phyloP scores from a whole-genome alignment of 2,888 invertebrate species.

The Athalia cordata region DNA sequence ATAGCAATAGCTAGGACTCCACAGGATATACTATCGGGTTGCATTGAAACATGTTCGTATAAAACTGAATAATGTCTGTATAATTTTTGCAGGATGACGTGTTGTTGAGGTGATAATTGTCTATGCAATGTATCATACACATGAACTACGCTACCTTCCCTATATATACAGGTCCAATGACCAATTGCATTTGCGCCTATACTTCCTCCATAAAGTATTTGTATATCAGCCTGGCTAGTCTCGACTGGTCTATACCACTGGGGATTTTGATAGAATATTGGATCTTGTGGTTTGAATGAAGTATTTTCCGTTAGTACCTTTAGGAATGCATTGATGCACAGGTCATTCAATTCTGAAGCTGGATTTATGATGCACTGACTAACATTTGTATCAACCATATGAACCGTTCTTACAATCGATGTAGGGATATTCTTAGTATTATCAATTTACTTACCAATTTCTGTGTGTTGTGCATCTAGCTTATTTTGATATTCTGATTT shows the following conservation, averaged over 20 bases:
- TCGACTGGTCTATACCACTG: not conserved
- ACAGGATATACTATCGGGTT: no score
- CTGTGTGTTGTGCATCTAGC: not conserved
- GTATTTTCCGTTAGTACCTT: not conserved
- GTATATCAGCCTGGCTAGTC: not conserved
- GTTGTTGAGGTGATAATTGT: not conserved
- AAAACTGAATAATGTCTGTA: no score
- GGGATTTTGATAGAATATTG: not conserved
- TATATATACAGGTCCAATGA: conserved; percentile 16
- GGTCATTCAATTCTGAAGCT: not conserved
- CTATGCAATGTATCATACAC: conserved; percentile 5
- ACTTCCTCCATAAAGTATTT: not conserved
- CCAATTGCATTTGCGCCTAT: not conserved
- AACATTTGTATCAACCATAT: not conserved
- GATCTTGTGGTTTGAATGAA: not conserved
- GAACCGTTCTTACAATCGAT: not conserved
- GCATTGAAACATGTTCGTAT: no score
- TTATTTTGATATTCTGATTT: no score
- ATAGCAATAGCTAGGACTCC: no score
- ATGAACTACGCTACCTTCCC: not conserved
- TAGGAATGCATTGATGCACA: conserved; percentile 3
- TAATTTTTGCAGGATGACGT: no score
- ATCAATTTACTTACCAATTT: not conserved
- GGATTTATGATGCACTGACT: not conserved
- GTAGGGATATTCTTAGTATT: not conserved